Evolutionary conservation across 1,140 invertebrate species (phyloP).

Genomic region (Pemphigus obesinymphae): DNA sequence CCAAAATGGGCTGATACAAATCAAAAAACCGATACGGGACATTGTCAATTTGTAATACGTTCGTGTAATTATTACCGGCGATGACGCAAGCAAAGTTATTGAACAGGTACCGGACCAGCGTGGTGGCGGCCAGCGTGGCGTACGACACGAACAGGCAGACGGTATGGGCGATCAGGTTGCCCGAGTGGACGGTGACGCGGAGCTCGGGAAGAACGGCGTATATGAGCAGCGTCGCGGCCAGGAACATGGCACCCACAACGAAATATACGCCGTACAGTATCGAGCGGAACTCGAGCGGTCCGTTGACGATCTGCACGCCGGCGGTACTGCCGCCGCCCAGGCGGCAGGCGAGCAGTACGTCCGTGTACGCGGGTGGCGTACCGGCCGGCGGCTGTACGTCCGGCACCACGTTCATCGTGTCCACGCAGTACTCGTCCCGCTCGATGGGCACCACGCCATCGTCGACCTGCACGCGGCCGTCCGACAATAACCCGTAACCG

Average conservation of each 20-base stretch:
- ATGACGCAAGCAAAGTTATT: constrained; percentile 18
- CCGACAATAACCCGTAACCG: not conserved
- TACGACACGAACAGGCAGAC: constrained; percentile 43
- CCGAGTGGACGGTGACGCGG: constrained; percentile 43
- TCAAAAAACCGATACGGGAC: no score
- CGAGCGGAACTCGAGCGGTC: not conserved
- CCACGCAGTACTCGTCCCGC: constrained; percentile 39
- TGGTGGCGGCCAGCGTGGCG: constrained; percentile 37
- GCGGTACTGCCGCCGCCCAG: not conserved
- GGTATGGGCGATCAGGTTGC: constrained; percentile 43
- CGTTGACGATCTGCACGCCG: not conserved
- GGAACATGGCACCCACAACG: constrained; percentile 43
- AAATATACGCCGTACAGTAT: constrained; percentile 43
- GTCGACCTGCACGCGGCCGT: constrained; percentile 12
- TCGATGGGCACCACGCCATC: constrained; percentile 22
- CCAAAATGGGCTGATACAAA: no score
- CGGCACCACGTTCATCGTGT: constrained; percentile 8
- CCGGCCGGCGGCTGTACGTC: not conserved
- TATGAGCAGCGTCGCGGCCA: constrained; percentile 44
- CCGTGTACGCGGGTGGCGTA: not conserved
- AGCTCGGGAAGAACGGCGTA: constrained; percentile 45
- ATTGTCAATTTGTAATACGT: no score
- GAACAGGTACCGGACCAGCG: not conserved
- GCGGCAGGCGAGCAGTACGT: not conserved
- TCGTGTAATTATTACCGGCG: no score